phyloP scores from a whole-genome alignment of 2,888 invertebrate species.

The Microplitis deprimator region DNA sequence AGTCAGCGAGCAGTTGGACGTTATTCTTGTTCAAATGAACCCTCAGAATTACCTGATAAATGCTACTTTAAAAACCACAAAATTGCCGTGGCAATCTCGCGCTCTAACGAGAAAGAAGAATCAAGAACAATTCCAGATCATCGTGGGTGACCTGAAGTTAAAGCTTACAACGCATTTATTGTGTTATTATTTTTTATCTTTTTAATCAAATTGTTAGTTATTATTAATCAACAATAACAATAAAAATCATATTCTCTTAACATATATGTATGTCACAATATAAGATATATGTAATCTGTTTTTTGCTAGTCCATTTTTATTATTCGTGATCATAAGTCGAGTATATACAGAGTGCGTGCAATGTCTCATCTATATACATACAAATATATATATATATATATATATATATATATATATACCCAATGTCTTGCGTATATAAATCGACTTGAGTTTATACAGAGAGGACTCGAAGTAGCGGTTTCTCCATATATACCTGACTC shows the following conservation, averaged over 20 bases:
- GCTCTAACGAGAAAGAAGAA: constrained; percentile 21
- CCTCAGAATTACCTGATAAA: constrained; percentile 43
- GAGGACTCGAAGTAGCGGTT: constrained; percentile 6
- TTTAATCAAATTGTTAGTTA: not conserved
- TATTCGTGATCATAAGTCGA: not conserved
- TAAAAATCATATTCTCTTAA: constrained; percentile 1
- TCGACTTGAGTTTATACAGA: constrained; percentile 14
- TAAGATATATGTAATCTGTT: not conserved
- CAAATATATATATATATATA: not conserved
- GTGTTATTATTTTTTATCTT: not conserved
- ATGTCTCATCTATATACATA: not conserved
- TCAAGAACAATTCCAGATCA: constrained; percentile 22
- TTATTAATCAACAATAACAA: constrained; percentile 5
- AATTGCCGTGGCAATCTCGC: constrained; percentile 43
- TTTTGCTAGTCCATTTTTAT: not conserved
- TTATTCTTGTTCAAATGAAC: constrained; percentile 15
- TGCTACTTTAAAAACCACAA: constrained; percentile 50
- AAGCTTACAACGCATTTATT: not conserved
- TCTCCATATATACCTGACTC: constrained; percentile 9
- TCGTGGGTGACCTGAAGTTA: constrained; percentile 32
- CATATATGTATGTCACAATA: not conserved
- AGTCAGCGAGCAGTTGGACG: constrained; percentile 17
- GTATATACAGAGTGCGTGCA: constrained; percentile 2
- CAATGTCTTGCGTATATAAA: constrained; percentile 8
- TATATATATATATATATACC: not conserved